Conservation (phyloP, 2,797 vertebrate genomes). For the Menidia menidia region DNA sequence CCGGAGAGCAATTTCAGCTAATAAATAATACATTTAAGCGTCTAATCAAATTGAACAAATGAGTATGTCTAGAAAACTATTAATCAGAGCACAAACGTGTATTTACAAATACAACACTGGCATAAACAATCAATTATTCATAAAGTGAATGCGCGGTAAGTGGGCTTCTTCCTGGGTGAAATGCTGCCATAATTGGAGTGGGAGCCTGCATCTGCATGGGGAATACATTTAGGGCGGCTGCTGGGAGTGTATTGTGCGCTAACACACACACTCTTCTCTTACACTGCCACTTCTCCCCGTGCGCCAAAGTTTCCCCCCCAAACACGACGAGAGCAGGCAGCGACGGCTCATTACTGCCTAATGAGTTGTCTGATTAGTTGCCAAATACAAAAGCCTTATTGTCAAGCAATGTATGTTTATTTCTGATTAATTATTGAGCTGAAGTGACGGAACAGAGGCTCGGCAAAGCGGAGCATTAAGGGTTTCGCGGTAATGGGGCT, state of each 20-base stretch:
- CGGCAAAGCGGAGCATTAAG: slow-evolving; percentile 68
- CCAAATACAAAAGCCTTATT: slow-evolving; percentile 80
- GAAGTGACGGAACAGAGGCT: slow-evolving; percentile 75
- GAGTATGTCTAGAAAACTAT: slow-evolving; percentile 81
- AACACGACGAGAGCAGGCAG: slow-evolving; percentile 75
- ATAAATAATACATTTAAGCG: slow-evolving; percentile 81
- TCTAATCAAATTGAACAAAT: slow-evolving; percentile 83
- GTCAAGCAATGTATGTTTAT: slow-evolving; percentile 79
- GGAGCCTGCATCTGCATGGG: slow-evolving; percentile 45
- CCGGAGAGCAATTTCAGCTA: slow-evolving; percentile 65
- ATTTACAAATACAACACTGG: slow-evolving; percentile 82
- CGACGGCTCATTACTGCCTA: slow-evolving; percentile 81
- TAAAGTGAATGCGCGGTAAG: slow-evolving; percentile 78
- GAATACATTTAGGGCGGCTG: slow-evolving; percentile 29
- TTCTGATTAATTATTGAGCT: slow-evolving; percentile 84
- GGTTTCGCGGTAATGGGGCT: slow-evolving; percentile 61
- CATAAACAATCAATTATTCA: slow-evolving; percentile 86
- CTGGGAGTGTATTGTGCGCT: slow-evolving; percentile 28
- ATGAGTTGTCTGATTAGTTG: slow-evolving; percentile 84
- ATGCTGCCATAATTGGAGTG: slow-evolving; percentile 83
- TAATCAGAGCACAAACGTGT: slow-evolving; percentile 79
- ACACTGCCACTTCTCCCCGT: slow-evolving; percentile 55
- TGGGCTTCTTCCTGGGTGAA: slow-evolving; percentile 82
- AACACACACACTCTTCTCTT: slow-evolving; percentile 32
- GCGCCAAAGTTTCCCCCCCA: slow-evolving; percentile 70